Evolutionary conservation across 2,888 invertebrate species (phyloP).

Genomic region (Melinopterus prodromus): DNA sequence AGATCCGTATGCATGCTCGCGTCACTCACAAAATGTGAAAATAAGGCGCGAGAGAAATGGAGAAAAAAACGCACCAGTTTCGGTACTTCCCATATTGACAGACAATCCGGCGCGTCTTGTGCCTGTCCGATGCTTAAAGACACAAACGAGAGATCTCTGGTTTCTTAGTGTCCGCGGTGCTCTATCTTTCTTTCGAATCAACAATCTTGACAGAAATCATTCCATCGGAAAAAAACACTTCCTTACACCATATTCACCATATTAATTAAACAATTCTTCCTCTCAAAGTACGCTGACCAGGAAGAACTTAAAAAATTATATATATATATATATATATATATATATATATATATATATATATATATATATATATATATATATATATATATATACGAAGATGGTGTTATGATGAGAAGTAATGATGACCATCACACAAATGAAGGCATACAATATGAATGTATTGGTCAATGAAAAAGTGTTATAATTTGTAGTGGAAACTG

Average conservation of each 20-base stretch:
- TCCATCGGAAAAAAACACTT: background rate
- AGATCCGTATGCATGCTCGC: constrained; percentile 8
- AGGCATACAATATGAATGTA: background rate
- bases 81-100: background rate
- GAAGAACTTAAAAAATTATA: too few relatives aligned
- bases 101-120: background rate
- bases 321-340: too few relatives aligned
- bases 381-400: too few relatives aligned
- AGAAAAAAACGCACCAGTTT: background rate
- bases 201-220: background rate
- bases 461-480: background rate
- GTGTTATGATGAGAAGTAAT: too few relatives aligned
- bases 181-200: background rate
- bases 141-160: background rate
- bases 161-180: background rate
- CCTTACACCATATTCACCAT: background rate
- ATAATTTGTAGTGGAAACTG: background rate
- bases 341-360: too few relatives aligned
- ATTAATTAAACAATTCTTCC: background rate
- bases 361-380: too few relatives aligned
- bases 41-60: background rate
- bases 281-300: too few relatives aligned
- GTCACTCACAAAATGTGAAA: background rate
- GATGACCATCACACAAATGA: background rate
- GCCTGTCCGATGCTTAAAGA: background rate